These are phyloP conservation scores for Spodoptera littoralis DNA, from an alignment of 2,888 invertebrate genomes.

Conservation along the genomic window DNA sequence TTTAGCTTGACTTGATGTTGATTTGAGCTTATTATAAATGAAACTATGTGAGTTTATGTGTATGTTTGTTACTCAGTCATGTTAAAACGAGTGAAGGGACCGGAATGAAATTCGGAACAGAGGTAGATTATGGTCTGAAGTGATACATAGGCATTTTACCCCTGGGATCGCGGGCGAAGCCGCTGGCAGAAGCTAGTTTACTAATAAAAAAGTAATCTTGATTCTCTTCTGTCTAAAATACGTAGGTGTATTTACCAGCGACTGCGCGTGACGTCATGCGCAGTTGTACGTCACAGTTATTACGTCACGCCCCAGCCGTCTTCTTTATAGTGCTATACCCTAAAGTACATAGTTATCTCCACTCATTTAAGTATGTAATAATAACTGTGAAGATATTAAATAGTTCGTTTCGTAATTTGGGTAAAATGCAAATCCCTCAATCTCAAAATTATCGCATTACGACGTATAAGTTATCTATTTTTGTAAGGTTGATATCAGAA, in stretches of 20 bases:
- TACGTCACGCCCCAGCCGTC: conserved; percentile 62
- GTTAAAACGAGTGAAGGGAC: too few relatives aligned
- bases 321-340: conserved; percentile 24
- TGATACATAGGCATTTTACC: too few relatives aligned
- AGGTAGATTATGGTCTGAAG: too few relatives aligned
- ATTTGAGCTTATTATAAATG: too few relatives aligned
- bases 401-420: conserved; percentile 1
- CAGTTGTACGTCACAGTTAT: conserved; percentile 65
- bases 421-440: conserved; percentile 17
- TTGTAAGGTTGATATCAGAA: conserved; percentile 15
- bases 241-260: conserved; percentile 16
- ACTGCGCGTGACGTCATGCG: conserved; percentile 71
- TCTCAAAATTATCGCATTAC: conserved; percentile 12
- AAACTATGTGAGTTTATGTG: too few relatives aligned
- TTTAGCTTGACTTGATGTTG: too few relatives aligned
- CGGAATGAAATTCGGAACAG: too few relatives aligned
- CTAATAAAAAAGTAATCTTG: neutral
- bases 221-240: conserved; percentile 38
- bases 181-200: too few relatives aligned
- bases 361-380: neutral
- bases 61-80: too few relatives aligned
- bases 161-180: too few relatives aligned
- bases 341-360: neutral
- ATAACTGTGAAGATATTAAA: conserved; percentile 1
- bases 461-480: conserved; percentile 23